Evolutionary conservation across 2,888 invertebrate species (phyloP), one percentile per base, ranked within the genome.

Genomic region (Epirrhoe alternata): DNA sequence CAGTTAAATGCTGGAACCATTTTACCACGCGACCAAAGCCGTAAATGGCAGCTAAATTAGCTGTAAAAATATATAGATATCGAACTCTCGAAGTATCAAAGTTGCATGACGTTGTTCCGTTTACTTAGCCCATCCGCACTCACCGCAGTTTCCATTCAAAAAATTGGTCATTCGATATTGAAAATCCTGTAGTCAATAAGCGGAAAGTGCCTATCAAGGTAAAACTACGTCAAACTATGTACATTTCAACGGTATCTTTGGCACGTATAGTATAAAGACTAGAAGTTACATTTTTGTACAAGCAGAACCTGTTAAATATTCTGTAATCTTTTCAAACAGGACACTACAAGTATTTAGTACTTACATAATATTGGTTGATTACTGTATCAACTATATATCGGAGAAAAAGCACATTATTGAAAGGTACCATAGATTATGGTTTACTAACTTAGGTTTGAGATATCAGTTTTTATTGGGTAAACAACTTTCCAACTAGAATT

Each of bases 151-250:
- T 65, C 53, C 65, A 65, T 65, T 61, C 65, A 68, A 56, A 60
- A 62, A 62, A 68, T 68, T 68, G 67, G 67, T 63, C 67, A 67
- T 52, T 50, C 51, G 59, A 54, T 56, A 67, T 68, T 64, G 64
- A 64, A 64, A 68, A 64, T 53, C 63, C 63, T 56, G 60, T 61
- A 56, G 51, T 63, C 63, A 67, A 67, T 67, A 67, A 60, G 47
- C 42, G 55, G 56, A 63, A 58, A 67, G 67, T 67, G 66, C 55
- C 33, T 50, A 31, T 49, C 42, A 45, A 45, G 62, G 61, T 55
- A 61, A 61, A 61, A 61, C 49, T 56, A 17, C 17, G 62, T 42
- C 50, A 56, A 62, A 56, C 38, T 61, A n/a, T n/a, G n/a, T n/a
- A 47, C 47, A 54, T 47, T 53, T 53, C 52, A 52, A 33, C 7